Base-by-base conservation (phyloP, 2,888 invertebrate species). In the Epinotia ramella region DNA sequence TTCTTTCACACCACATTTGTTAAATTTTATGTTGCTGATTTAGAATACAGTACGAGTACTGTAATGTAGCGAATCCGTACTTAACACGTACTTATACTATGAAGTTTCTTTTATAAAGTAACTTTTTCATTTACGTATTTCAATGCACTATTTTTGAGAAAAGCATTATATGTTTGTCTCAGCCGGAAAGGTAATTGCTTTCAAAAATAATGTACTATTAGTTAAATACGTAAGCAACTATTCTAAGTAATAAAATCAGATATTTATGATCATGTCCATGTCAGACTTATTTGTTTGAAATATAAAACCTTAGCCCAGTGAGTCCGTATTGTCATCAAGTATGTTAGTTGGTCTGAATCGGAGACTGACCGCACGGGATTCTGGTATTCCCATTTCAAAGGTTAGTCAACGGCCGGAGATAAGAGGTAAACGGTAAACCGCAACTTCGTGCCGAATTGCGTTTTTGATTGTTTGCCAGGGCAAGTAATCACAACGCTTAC, bases 401-500 rank as follows among this genome's bases (percentile, higher is more conserved):
- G 83, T 83, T 82, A 83, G 84, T 87, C 85, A 84, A 81, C 81
- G 81, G 82, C 88, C 90, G 90, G 90, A 89, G 84, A 88, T 88
- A 83, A 82, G 82, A 82, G 85, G 85, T 86, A 87, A 87, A 88
- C 89, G 88, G 89, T 82, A 84, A 86, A 89, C 91, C 88, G 83
- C 88, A 84, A 85, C 84, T 89, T 88, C 86, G 85, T 84, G 86
- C 81, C 80, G 87, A 90, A 90, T 89, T 81, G 85, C 89, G 85
- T 87, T 88, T 91, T 87, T 88, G 92, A 92, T 92, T 92, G 89
- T 86, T 84, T 84, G 87, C 79, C 83, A 81, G 71, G 79, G 13
- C n/a, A n/a, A 7, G n/a, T 53, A 53, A 53, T 53, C n/a, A n/a
- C 13, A 53, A 53, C 53, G 53, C 53, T 53, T 53, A 53, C 7